These are phyloP conservation scores for Corydoras maculifer DNA, from an alignment of 2,113 vertebrate genomes.

Conservation along the genomic window DNA sequence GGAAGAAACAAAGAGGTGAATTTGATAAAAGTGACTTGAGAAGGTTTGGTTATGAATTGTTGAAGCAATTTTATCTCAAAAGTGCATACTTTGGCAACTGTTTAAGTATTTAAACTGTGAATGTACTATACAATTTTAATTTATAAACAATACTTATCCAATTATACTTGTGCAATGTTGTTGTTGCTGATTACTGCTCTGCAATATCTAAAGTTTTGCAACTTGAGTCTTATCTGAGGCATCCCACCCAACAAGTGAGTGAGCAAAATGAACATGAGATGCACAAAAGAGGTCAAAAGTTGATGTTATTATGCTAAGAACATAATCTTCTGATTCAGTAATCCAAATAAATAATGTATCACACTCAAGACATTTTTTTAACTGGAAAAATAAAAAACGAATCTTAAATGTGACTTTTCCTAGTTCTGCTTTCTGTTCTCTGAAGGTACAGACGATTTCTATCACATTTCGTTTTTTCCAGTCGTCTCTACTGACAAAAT, in stretches of 20 bases:
- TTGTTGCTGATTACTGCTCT: not conserved
- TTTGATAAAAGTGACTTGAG: too few species aligned
- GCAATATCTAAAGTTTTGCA: not conserved
- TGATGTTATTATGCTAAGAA: not conserved
- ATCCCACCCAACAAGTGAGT: not conserved
- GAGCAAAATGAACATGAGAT: not conserved
- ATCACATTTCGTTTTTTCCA: too few species aligned
- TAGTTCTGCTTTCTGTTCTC: constrained; percentile 36
- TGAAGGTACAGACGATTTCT: not conserved
- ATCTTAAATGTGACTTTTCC: constrained; percentile 10
- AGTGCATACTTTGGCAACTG: not conserved
- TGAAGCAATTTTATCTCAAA: not conserved
- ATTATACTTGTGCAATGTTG: not conserved
- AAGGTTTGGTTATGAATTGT: not conserved
- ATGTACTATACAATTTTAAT: not conserved
- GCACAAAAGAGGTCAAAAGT: too few species aligned
- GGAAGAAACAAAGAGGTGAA: too few species aligned
- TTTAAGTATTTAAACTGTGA: not conserved
- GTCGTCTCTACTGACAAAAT: too few species aligned
- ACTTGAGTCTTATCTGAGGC: not conserved
- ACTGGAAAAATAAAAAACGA: constrained; percentile 24
- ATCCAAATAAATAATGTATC: not conserved
- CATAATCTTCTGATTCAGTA: not conserved
- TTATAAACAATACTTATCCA: not conserved
- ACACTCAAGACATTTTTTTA: not conserved